Conservation (phyloP, 2,113 vertebrate species). For the Hyperopisus bebe region DNA sequence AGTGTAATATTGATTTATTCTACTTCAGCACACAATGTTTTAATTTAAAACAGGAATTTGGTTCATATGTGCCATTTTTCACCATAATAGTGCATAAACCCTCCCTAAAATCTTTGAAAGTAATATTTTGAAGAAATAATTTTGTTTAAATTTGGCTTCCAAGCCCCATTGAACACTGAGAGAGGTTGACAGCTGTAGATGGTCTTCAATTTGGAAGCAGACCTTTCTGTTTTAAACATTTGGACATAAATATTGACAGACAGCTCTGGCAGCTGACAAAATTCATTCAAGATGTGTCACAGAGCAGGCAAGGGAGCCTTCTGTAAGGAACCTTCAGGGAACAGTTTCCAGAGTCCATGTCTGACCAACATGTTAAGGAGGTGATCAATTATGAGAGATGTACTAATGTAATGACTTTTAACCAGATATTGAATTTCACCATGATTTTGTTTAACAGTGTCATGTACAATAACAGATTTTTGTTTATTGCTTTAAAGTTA, state of each 20-base stretch:
- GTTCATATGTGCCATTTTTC: background rate
- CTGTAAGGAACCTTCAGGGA: background rate
- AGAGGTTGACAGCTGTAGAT: conserved; percentile 7
- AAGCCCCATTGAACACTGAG: conserved; percentile 8
- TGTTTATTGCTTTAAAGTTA: background rate
- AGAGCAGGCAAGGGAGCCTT: background rate
- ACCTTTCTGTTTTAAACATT: conserved; percentile 13
- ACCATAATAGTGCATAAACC: background rate
- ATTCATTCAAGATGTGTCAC: conserved; percentile 4
- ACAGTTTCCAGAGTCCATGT: background rate
- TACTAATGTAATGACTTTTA: background rate
- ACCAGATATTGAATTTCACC: background rate
- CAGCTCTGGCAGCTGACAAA: background rate
- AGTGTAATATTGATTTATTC: background rate
- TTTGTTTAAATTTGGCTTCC: background rate
- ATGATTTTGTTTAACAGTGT: background rate
- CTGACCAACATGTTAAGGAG: background rate
- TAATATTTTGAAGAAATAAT: conserved; percentile 15
- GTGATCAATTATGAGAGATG: background rate
- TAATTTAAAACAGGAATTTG: background rate
- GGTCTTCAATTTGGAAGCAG: background rate
- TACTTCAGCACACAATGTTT: background rate
- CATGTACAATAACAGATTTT: background rate
- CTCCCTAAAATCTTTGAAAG: conserved; percentile 8
- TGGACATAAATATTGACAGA: conserved; percentile 15